Evolutionary conservation across 2,797 vertebrate species (phyloP).

Genomic region (Masticophis lateralis): DNA sequence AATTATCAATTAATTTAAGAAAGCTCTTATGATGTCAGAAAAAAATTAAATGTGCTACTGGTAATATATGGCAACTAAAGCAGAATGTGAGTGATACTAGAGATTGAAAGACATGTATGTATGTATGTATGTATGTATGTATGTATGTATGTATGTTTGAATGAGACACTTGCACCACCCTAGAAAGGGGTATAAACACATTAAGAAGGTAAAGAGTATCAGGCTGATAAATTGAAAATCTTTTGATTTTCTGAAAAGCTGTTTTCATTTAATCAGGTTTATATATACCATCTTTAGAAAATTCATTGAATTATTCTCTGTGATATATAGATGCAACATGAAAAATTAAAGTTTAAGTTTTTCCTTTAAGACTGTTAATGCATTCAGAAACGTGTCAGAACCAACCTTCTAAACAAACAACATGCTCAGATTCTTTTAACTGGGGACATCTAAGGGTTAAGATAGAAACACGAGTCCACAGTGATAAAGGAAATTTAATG

Average conservation of each 20-base stretch:
- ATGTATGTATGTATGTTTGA: no score
- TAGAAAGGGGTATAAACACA: not conserved
- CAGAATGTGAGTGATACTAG: not conserved
- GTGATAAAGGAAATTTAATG: not conserved
- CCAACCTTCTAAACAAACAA: not conserved
- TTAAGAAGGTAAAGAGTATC: not conserved
- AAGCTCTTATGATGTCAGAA: not conserved
- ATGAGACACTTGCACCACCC: not conserved
- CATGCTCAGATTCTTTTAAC: not conserved
- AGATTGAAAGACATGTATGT: not conserved
- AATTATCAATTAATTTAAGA: not conserved
- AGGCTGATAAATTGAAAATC: not conserved
- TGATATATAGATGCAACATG: not conserved
- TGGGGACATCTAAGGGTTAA: not conserved
- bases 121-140: no score
- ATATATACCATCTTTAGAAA: not conserved
- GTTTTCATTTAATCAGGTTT: not conserved
- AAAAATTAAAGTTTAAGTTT: not conserved
- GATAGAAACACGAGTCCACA: no score
- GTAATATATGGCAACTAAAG: conserved; percentile 1
- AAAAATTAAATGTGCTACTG: not conserved
- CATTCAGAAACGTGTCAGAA: not conserved
- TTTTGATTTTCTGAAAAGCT: not conserved
- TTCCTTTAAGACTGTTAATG: not conserved
- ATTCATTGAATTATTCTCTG: not conserved